phyloP scores from a whole-genome alignment of 1,140 invertebrate species.

The Scylla paramamosain region DNA sequence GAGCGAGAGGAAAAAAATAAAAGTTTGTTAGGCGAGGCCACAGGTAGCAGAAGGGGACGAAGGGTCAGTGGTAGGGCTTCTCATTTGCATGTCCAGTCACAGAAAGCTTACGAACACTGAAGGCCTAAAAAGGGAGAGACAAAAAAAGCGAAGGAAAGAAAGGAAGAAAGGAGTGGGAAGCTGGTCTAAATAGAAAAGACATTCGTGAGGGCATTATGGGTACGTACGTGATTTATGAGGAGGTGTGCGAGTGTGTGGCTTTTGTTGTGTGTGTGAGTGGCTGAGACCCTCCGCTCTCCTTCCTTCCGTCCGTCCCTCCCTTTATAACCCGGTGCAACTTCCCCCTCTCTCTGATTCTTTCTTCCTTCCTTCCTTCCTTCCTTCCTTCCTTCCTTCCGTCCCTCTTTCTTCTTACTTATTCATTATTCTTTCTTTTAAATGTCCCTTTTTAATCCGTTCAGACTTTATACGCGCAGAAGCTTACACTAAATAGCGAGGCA shows the following conservation, averaged over 20 bases:
- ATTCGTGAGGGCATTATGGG: constrained; percentile 15
- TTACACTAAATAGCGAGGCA: neutral
- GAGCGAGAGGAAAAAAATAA: neutral
- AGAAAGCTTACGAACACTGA: neutral
- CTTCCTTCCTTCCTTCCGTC: neutral
- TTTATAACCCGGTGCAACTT: neutral
- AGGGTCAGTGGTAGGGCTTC: neutral
- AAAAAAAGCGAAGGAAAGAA: neutral
- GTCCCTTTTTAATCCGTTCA: neutral
- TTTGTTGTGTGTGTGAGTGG: constrained; percentile 19
- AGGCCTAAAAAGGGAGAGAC: constrained; percentile 3
- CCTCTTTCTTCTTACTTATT: neutral
- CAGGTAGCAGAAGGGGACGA: neutral
- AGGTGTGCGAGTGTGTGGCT: constrained; percentile 16
- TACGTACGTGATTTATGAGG: constrained; percentile 31
- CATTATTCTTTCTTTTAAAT: neutral
- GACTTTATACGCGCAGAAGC: neutral
- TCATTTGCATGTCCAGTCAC: constrained; percentile 31
- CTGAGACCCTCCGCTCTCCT: neutral
- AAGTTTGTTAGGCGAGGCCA: neutral
- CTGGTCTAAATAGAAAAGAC: neutral
- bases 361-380: constrained; percentile 28
- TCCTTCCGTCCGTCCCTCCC: neutral
- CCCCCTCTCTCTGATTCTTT: neutral
- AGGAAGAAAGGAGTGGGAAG: neutral